These are phyloP conservation scores for Drosophila chauvacae DNA, from an alignment of 1,140 invertebrate genomes.

Conservation along the genomic window DNA sequence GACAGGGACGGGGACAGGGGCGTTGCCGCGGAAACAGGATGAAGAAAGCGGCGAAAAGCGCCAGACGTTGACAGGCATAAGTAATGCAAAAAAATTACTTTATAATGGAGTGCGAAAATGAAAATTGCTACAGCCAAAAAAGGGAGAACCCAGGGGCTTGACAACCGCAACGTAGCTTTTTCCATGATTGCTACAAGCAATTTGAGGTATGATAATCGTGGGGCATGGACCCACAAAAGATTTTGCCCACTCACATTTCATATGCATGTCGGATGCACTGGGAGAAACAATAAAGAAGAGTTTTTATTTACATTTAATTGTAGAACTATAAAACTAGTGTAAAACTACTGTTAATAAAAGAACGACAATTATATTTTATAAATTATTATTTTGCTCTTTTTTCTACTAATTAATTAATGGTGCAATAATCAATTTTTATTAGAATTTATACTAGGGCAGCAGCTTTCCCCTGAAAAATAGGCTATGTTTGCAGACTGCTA, in stretches of 20 bases:
- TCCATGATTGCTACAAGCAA: slow-evolving; percentile 79
- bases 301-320: neutral
- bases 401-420: neutral
- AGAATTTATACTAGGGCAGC: neutral
- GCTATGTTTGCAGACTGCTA: neutral
- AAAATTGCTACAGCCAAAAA: slow-evolving; percentile 67
- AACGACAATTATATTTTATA: neutral
- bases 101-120: slow-evolving; percentile 83
- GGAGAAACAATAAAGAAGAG: neutral
- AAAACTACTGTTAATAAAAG: neutral
- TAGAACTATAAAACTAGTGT: no score
- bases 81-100: slow-evolving; percentile 83
- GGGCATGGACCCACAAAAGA: slow-evolving; percentile 44
- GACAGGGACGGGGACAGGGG: slow-evolving; percentile 16
- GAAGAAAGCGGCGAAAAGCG: slow-evolving; percentile 58
- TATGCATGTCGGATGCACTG: slow-evolving; percentile 17
- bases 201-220: slow-evolving; percentile 80
- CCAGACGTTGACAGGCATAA: slow-evolving; percentile 79
- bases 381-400: neutral
- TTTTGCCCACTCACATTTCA: slow-evolving; percentile 37
- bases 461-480: neutral
- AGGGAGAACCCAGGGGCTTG: slow-evolving; percentile 1
- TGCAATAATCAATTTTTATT: neutral
- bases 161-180: slow-evolving; percentile 59
- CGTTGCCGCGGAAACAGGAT: slow-evolving; percentile 74